Evolutionary conservation across 2,888 invertebrate species (phyloP).

Genomic region (Andrena hattorfiana): DNA sequence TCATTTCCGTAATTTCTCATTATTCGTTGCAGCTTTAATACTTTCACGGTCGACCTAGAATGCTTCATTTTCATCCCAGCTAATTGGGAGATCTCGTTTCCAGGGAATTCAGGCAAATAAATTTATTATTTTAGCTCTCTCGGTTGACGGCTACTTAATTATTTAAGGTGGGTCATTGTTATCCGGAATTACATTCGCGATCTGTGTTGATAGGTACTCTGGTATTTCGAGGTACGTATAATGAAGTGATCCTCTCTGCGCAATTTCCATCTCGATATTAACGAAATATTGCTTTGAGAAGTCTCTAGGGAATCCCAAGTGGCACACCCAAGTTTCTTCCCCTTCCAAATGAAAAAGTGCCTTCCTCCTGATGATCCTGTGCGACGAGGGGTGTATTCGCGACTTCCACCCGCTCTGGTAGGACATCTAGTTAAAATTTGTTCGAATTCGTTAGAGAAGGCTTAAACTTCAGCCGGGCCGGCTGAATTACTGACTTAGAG

Average conservation of each 20-base stretch:
- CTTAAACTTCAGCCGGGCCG: conserved; percentile 73
- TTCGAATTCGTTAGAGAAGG: conserved; percentile 76
- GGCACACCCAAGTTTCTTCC: background rate
- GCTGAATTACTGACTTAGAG: too few species aligned
- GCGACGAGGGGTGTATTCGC: conserved; percentile 1
- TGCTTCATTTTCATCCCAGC: background rate
- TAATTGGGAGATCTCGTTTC: background rate
- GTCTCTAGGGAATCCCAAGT: background rate
- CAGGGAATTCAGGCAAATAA: background rate
- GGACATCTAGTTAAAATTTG: conserved; percentile 74
- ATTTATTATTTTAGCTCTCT: background rate
- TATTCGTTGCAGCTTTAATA: background rate
- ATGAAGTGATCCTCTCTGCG: too few species aligned
- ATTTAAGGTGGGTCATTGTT: background rate
- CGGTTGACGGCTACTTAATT: background rate
- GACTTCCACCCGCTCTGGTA: conserved; percentile 37
- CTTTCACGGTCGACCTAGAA: background rate
- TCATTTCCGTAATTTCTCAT: background rate
- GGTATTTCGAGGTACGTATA: background rate
- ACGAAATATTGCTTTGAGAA: too few species aligned
- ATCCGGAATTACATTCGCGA: background rate
- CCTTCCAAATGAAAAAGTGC: conserved; percentile 23
- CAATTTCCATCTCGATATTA: too few species aligned
- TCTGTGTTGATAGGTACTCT: background rate
- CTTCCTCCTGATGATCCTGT: conserved; percentile 3